Percentiles rank a stretch among this genome's conserved stretches.
Evolutionary conservation across 2,888 invertebrate genomes (phyloP).

Genomic region (Ptycholaimellus sp.): DNA sequence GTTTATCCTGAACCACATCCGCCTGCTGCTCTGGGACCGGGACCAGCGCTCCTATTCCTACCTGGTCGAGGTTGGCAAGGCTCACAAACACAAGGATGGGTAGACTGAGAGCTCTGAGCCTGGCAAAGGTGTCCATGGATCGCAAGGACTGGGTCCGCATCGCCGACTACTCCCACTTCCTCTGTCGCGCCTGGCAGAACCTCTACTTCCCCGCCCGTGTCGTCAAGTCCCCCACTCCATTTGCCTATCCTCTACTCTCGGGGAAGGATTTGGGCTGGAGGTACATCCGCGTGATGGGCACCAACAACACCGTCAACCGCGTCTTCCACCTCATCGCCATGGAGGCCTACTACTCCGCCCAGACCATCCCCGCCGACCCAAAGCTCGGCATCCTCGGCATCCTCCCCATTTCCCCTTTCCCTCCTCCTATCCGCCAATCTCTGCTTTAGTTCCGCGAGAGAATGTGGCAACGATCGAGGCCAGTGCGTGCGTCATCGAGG

Average conservation of each 20-base stretch:
- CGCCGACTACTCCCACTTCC: conserved; percentile 66
- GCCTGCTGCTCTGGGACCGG: conserved; percentile 74
- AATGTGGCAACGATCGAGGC: conserved; percentile 75
- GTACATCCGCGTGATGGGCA: conserved; percentile 42
- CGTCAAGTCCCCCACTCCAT: conserved; percentile 37
- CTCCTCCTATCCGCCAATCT: too few species aligned
- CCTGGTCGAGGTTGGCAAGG: conserved; percentile 48
- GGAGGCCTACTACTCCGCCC: conserved; percentile 60
- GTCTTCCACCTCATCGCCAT: conserved; percentile 75
- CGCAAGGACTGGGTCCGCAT: conserved; percentile 79
- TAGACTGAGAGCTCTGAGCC: background rate
- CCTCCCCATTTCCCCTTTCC: too few species aligned
- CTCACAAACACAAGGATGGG: background rate
- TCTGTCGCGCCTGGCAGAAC: conserved; percentile 86
- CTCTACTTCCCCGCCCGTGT: conserved; percentile 70
- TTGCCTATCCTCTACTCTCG: background rate
- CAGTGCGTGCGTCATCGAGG: conserved; percentile 80
- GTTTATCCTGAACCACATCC: conserved; percentile 46
- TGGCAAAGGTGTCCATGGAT: conserved; percentile 39
- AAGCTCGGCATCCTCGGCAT: too few species aligned
- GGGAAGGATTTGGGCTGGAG: conserved; percentile 34
- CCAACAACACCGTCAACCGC: conserved; percentile 78
- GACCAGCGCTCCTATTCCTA: conserved; percentile 71
- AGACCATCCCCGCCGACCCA: conserved; percentile 48
- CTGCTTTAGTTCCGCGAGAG: conserved; percentile 43